Percentiles rank a stretch among this genome's conserved stretches.
Evolutionary conservation across 2,113 vertebrate genomes (phyloP).

Genomic region (Cettia cetti): DNA sequence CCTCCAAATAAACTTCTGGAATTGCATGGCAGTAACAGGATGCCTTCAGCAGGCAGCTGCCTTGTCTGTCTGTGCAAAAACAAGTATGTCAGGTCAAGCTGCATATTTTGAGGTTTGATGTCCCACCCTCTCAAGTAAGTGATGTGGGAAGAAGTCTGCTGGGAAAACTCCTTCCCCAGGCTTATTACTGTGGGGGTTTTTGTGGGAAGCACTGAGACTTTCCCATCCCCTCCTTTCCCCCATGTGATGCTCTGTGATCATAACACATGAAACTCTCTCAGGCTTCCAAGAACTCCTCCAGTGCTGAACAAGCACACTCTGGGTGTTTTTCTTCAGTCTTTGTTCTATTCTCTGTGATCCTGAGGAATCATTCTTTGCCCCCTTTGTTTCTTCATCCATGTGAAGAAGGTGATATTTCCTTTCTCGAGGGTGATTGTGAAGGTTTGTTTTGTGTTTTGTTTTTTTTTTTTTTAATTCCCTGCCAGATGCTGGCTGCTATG

Average conservation of each 20-base stretch:
- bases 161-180: conserved; percentile 56
- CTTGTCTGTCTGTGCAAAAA: conserved; percentile 40
- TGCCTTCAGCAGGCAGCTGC: conserved; percentile 39
- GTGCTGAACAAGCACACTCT: conserved; percentile 9
- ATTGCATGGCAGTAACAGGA: background rate
- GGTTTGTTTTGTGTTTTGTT: too few species aligned
- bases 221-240: conserved; percentile 49
- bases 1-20: conserved; percentile 18
- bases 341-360: background rate
- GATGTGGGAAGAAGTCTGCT: conserved; percentile 54
- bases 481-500: background rate
- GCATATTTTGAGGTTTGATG: conserved; percentile 58
- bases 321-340: background rate
- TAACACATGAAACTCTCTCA: conserved; percentile 32
- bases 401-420: conserved; percentile 1
- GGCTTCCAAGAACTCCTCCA: conserved; percentile 39
- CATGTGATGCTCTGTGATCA: conserved; percentile 30
- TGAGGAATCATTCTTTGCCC: background rate
- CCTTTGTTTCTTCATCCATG: background rate
- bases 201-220: conserved; percentile 55
- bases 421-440: background rate
- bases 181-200: conserved; percentile 36
- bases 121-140: conserved; percentile 49
- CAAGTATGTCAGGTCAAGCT: conserved; percentile 56
- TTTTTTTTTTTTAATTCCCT: background rate